A percentile compares a stretch with the other conserved stretches of the same genome.
phyloP scores from a whole-genome alignment of 2,888 invertebrate species.

The Scrobipalpa costella region DNA sequence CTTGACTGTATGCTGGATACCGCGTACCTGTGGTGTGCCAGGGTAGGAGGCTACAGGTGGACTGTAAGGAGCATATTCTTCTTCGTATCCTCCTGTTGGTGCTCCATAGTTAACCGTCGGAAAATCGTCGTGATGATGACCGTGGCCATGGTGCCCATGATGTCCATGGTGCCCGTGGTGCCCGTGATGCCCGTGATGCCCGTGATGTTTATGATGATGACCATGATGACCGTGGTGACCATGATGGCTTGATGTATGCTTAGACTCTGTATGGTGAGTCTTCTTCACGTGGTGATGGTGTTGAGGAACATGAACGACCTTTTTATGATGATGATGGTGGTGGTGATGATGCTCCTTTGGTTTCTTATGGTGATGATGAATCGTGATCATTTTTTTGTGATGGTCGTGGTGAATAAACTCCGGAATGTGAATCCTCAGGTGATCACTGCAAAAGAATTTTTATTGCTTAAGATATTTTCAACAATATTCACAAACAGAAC shows the following conservation, averaged over 20 bases:
- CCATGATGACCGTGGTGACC: conserved; percentile 45
- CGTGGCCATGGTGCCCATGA: conserved; percentile 48
- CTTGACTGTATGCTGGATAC: conserved; percentile 65
- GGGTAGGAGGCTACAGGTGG: conserved; percentile 40
- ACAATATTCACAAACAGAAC: conserved; percentile 21
- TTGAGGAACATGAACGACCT: conserved; percentile 51
- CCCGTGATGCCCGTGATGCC: conserved; percentile 44
- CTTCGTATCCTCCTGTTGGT: conserved; percentile 58
- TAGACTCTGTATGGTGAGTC: conserved; percentile 45
- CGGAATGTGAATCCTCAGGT: conserved; percentile 81
- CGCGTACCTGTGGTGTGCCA: conserved; percentile 50
- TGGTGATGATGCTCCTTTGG: conserved; percentile 75
- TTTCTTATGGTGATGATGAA: conserved; percentile 78
- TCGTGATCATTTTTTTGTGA: conserved; percentile 82
- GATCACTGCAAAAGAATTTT: conserved; percentile 69
- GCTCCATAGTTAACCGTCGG: conserved; percentile 51
- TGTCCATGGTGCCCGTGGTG: conserved; percentile 45
- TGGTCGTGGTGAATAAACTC: conserved; percentile 82
- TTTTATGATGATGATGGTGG: conserved; percentile 57
- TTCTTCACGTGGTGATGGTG: conserved; percentile 52
- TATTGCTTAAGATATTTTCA: not conserved
- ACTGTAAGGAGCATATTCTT: conserved; percentile 40
- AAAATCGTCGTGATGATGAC: conserved; percentile 53
- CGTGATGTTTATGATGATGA: conserved; percentile 46
- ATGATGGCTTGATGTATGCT: conserved; percentile 37